These are phyloP conservation scores for Endomychus coccineus DNA, from an alignment of 2,888 invertebrate species.

Conservation along the genomic window DNA sequence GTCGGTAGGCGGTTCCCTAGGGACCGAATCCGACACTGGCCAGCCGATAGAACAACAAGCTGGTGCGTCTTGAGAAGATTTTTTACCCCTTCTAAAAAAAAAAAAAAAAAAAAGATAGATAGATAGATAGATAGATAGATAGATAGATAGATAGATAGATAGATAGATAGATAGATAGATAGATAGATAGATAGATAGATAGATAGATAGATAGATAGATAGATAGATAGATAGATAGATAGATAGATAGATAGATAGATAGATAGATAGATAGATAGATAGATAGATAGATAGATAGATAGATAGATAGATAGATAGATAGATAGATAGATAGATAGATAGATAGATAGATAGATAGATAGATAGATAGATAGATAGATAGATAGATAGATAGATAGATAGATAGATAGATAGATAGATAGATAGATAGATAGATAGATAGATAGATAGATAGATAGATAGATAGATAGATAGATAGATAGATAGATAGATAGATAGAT, in stretches of 20 bases:
- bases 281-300: neutral
- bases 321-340: neutral
- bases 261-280: conserved; percentile 1
- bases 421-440: conserved; percentile 3
- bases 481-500: conserved; percentile 3
- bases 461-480: conserved; percentile 2
- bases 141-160: conserved; percentile 1
- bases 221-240: conserved; percentile 1
- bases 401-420: conserved; percentile 6
- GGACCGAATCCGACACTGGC: too few species aligned
- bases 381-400: conserved; percentile 1
- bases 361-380: conserved; percentile 1
- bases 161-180: conserved; percentile 1
- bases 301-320: conserved; percentile 1
- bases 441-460: conserved; percentile 2
- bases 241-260: conserved; percentile 1
- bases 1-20: too few species aligned
- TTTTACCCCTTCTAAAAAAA: too few species aligned
- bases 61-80: too few species aligned
- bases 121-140: neutral
- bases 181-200: conserved; percentile 1
- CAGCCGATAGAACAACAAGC: too few species aligned
- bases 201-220: neutral
- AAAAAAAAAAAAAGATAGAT: neutral
- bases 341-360: conserved; percentile 1